Evolutionary conservation across 2,888 invertebrate species (phyloP), one percentile per base, ranked within the genome.

Genomic region (Brassicogethes aeneus): DNA sequence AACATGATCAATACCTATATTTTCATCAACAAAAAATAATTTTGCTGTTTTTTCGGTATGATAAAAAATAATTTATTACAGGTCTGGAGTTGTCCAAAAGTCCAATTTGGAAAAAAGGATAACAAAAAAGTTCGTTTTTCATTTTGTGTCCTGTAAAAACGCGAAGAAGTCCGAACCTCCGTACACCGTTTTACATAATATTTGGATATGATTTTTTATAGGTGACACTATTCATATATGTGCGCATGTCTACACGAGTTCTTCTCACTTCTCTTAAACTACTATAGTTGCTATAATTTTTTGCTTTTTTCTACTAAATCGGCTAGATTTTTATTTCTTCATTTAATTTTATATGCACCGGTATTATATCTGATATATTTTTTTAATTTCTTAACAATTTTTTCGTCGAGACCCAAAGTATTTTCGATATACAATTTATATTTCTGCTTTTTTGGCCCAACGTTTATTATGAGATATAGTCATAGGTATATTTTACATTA

Each of bases 211-310:
- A 62, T 56, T 52, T 53, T 47, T 47, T 50, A n/a, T 53, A 50
- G 54, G 60, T 61, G 62, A 59, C 52, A 55, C 60, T 62, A 62
- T 58, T 52, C 58, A 56, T 54, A 57, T 51, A 48, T 57, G 57
- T 61, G 61, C 61, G 62, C 61, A 54, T 62, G 61, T 60, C 62
- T 64, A 62, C 61, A 64, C 51, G 46, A 29, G 47, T 53, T 47
- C 38, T 17, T 41, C 46, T 41, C 54, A 51, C 50, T 52, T 55
- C 48, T 46, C 49, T 48, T 53, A 52, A 53, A 54, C 53, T 56
- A 45, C 46, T 43, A 44, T 42, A 44, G 35, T 42, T 35, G 40
- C 37, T 44, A 41, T 43, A 43, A 37, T 51, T 46, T 45, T 39
- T 29, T 36, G 23, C 42, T 23, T 44, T 39, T 43, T 42, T 33